phyloP scores from a whole-genome alignment of 2,888 invertebrate genomes.

The Chydorus sphaericus region DNA sequence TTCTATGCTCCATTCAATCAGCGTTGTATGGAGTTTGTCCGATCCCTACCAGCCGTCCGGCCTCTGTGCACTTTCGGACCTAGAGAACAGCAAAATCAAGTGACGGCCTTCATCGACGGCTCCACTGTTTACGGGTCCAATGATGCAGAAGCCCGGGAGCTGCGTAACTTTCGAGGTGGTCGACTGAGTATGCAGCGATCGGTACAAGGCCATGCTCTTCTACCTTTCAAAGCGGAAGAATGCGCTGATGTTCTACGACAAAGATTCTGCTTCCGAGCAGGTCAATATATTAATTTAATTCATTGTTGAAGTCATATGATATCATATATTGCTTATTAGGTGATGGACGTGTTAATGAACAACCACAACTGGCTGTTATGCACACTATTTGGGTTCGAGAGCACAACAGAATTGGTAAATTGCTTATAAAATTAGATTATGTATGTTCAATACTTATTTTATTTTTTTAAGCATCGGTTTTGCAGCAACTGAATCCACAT shows the following conservation, averaged over 20 bases:
- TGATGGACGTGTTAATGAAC: constrained; percentile 33
- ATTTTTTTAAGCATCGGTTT: constrained; percentile 23
- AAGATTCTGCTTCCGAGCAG: constrained; percentile 51
- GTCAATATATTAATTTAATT: constrained; percentile 28
- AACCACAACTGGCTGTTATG: constrained; percentile 31
- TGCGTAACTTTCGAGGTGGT: constrained; percentile 46
- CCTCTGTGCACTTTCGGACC: constrained; percentile 14
- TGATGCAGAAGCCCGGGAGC: constrained; percentile 36
- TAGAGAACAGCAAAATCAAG: constrained; percentile 50
- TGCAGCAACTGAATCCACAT: constrained; percentile 29
- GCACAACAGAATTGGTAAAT: constrained; percentile 32
- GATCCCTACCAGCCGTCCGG: constrained; percentile 12
- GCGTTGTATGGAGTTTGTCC: constrained; percentile 16
- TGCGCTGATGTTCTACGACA: constrained; percentile 45
- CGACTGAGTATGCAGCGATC: constrained; percentile 46
- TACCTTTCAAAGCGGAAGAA: constrained; percentile 48
- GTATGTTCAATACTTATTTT: too few relatives aligned
- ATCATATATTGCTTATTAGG: constrained; percentile 41
- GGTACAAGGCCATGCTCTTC: constrained; percentile 40
- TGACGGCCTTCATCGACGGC: constrained; percentile 55
- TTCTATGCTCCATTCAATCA: constrained; percentile 20
- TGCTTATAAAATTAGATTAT: background rate
- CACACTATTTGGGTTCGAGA: constrained; percentile 37
- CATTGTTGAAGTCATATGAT: too few relatives aligned
- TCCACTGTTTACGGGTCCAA: constrained; percentile 60